phyloP scores from a whole-genome alignment of 1,140 invertebrate species.

The Fragariocoptes setiger region DNA sequence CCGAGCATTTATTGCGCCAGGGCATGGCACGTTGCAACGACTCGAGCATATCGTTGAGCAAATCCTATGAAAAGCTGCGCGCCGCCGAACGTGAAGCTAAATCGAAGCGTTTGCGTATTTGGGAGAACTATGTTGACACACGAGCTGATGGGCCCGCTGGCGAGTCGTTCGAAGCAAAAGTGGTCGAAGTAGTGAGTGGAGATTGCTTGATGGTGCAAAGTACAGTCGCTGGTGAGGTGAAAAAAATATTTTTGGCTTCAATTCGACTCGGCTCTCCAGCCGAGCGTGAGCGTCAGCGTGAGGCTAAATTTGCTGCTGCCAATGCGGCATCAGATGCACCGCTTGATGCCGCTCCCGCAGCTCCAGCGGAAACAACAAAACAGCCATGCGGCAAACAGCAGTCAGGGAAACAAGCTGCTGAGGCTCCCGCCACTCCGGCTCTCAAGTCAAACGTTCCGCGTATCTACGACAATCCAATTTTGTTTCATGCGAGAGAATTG shows the following conservation, averaged over 20 bases:
- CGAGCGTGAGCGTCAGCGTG: slow-evolving; percentile 33
- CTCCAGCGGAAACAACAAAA: too few relatives aligned
- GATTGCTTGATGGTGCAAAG: slow-evolving; percentile 57
- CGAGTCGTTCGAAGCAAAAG: slow-evolving; percentile 48
- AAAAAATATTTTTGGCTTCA: slow-evolving; percentile 82
- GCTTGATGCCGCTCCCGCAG: not conserved
- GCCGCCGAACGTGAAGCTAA: slow-evolving; percentile 56
- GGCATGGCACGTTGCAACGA: slow-evolving; percentile 89
- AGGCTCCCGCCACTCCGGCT: not conserved
- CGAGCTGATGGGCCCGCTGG: slow-evolving; percentile 20
- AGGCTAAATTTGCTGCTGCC: slow-evolving; percentile 8
- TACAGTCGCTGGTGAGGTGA: slow-evolving; percentile 33
- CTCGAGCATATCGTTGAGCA: slow-evolving; percentile 67
- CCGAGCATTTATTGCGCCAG: slow-evolving; percentile 54
- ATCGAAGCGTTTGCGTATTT: slow-evolving; percentile 46
- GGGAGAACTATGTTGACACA: slow-evolving; percentile 36
- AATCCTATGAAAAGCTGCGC: slow-evolving; percentile 47
- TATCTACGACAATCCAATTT: slow-evolving; percentile 84
- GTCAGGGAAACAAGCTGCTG: too few relatives aligned
- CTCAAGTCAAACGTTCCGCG: slow-evolving; percentile 27
- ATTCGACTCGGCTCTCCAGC: slow-evolving; percentile 28
- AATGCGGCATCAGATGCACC: not conserved
- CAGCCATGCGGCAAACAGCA: too few relatives aligned
- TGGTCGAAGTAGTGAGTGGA: slow-evolving; percentile 70
- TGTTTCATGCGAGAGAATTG: slow-evolving; percentile 92